Conservation (phyloP, 1,140 invertebrate genomes). For the Sitodiplosis mosellana region DNA sequence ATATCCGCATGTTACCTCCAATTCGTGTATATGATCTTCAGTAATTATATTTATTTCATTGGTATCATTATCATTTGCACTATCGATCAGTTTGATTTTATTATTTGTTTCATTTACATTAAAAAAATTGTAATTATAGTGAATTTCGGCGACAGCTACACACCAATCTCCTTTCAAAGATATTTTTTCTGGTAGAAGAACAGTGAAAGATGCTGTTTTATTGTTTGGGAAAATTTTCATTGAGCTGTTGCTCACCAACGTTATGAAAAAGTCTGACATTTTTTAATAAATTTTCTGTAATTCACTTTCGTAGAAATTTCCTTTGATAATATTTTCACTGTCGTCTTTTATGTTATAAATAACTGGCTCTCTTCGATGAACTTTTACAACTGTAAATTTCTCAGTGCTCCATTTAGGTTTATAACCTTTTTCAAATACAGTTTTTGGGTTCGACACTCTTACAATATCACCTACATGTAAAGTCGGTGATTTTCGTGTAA, state of each 20-base stretch:
- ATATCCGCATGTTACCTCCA: neutral
- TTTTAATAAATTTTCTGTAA: neutral
- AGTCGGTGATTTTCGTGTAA: neutral
- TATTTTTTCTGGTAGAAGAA: neutral
- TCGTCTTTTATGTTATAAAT: neutral
- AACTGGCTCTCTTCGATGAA: neutral
- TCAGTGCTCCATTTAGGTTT: constrained; percentile 14
- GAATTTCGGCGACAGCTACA: neutral
- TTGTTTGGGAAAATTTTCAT: neutral
- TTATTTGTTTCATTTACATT: neutral
- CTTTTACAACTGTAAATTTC: constrained; percentile 12
- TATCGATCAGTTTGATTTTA: neutral
- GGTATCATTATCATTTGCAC: too few relatives aligned
- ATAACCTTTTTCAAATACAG: constrained; percentile 15
- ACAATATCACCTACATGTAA: constrained; percentile 14
- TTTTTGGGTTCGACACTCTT: constrained; percentile 12
- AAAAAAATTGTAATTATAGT: neutral
- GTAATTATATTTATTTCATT: too few relatives aligned
- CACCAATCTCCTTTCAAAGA: neutral
- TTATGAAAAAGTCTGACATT: neutral
- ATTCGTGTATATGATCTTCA: too few relatives aligned
- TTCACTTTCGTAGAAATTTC: too few relatives aligned
- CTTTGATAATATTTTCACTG: too few relatives aligned
- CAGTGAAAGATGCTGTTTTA: neutral
- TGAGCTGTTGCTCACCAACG: neutral